Evolutionary conservation across 1,140 invertebrate genomes (phyloP).

Genomic region (Rhopalosiphum maidis): DNA sequence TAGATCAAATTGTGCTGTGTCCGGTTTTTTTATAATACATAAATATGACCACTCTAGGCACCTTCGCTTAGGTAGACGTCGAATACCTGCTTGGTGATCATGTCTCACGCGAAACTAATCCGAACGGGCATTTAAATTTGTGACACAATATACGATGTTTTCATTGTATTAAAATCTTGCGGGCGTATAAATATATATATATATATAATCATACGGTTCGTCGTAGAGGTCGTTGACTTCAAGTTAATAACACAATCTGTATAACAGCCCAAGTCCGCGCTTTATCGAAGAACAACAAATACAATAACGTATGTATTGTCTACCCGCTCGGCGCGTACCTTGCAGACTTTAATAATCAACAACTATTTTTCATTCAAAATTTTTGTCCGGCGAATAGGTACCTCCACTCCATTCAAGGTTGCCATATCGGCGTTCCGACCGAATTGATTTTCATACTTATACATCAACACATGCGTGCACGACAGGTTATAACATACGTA

Average conservation of each 20-base stretch:
- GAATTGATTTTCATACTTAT: neutral
- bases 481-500: neutral
- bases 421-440: neutral
- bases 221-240: neutral
- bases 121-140: neutral
- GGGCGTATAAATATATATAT: too few relatives aligned
- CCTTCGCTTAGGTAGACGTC: too few relatives aligned
- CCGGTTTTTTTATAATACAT: neutral
- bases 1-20: neutral
- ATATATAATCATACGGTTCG: neutral
- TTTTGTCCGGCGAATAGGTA: neutral
- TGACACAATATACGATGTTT: neutral
- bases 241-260: neutral
- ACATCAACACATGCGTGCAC: neutral
- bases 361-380: neutral
- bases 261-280: neutral
- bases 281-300: neutral
- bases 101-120: neutral
- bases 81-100: neutral
- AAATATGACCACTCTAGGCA: too few relatives aligned
- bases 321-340: neutral
- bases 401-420: neutral
- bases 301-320: neutral
- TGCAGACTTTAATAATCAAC: neutral
- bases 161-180: neutral